These are phyloP conservation scores for Lycia hirtaria DNA, from an alignment of 2,888 invertebrate genomes.

Conservation along the genomic window DNA sequence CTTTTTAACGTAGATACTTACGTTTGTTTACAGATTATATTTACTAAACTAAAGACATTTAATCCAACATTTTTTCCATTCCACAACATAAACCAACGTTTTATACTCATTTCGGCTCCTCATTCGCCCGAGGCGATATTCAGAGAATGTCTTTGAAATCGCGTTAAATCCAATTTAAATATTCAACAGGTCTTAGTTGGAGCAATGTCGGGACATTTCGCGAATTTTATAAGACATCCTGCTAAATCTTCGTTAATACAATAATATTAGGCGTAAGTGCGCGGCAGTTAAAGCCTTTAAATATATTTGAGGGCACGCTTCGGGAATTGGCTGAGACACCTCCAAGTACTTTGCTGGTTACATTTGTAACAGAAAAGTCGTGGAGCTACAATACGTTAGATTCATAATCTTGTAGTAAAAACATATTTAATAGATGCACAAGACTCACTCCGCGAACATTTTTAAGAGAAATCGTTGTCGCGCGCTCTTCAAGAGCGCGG, in stretches of 20 bases:
- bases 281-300: conserved; percentile 26
- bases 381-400: too few relatives aligned
- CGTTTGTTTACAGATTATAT: neutral
- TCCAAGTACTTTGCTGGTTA: conserved; percentile 1
- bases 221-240: conserved; percentile 32
- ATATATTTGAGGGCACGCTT: conserved; percentile 26
- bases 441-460: too few relatives aligned
- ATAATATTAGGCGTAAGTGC: conserved; percentile 32
- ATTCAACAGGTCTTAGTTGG: conserved; percentile 71
- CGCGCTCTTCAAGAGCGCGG: too few relatives aligned
- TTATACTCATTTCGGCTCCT: conserved; percentile 24
- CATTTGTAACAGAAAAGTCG: too few relatives aligned
- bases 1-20: too few relatives aligned
- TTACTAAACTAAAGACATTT: conserved; percentile 6
- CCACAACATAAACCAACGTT: conserved; percentile 14
- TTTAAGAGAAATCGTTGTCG: too few relatives aligned
- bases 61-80: conserved; percentile 6
- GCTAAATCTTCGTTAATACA: conserved; percentile 36
- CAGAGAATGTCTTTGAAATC: conserved; percentile 42
- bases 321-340: neutral
- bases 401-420: too few relatives aligned
- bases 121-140: conserved; percentile 29
- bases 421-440: too few relatives aligned
- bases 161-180: conserved; percentile 69
- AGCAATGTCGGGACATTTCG: conserved; percentile 62